Percentiles rank a stretch among this genome's conserved stretches.
These are phyloP conservation scores for Drosophila orosa DNA, from an alignment of 1,140 invertebrate genomes.

Conservation along the genomic window DNA sequence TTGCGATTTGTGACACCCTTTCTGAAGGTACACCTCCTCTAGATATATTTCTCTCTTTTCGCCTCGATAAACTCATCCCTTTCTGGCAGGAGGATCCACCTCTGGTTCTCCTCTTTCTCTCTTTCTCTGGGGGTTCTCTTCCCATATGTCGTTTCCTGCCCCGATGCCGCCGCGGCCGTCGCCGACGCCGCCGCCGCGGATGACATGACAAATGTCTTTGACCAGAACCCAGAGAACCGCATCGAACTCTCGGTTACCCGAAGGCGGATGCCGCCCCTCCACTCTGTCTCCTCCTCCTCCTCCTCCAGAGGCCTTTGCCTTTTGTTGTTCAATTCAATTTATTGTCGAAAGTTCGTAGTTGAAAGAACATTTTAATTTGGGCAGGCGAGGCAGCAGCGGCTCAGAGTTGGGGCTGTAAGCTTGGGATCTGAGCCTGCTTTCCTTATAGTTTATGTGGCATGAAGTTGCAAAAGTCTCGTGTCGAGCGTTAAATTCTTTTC, in stretches of 20 bases:
- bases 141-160: conserved; percentile 74
- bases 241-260: conserved; percentile 40
- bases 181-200: conserved; percentile 69
- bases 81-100: conserved; percentile 36
- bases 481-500: conserved; percentile 70
- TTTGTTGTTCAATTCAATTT: conserved; percentile 84
- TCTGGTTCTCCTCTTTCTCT: conserved; percentile 7
- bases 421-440: conserved; percentile 58
- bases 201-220: conserved; percentile 84
- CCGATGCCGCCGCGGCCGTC: conserved; percentile 48
- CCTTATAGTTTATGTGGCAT: conserved; percentile 79
- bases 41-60: conserved; percentile 20
- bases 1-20: conserved; percentile 74
- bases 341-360: conserved; percentile 84
- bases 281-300: not conserved
- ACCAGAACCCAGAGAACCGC: conserved; percentile 57
- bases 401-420: conserved; percentile 32
- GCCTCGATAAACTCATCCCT: conserved; percentile 79
- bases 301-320: conserved; percentile 32
- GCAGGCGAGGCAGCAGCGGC: conserved; percentile 23
- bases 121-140: not conserved
- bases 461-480: conserved; percentile 60
- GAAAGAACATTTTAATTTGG: conserved; percentile 84
- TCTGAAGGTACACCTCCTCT: conserved; percentile 27
- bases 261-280: conserved; percentile 16